These are phyloP conservation scores for Psammodynastes pulverulentus DNA, from an alignment of 2,113 vertebrate genomes.

Conservation along the genomic window DNA sequence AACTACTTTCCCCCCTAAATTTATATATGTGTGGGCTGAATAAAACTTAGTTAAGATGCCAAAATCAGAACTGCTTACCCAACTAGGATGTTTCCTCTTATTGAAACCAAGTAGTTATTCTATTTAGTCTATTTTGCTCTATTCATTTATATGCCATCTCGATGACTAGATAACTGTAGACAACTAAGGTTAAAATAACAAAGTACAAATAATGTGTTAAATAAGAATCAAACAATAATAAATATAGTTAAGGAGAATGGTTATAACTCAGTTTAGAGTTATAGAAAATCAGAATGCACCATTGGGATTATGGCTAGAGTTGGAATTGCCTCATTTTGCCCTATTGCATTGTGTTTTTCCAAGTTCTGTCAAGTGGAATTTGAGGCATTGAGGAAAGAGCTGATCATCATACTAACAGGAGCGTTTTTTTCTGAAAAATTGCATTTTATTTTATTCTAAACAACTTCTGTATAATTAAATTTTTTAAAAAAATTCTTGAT, in stretches of 20 bases:
- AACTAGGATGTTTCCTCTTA: background rate
- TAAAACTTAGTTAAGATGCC: background rate
- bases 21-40: background rate
- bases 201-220: background rate
- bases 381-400: background rate
- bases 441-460: background rate
- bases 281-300: background rate
- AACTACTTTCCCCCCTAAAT: background rate
- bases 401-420: background rate
- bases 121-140: background rate
- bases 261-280: background rate
- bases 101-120: background rate
- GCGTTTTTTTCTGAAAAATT: background rate
- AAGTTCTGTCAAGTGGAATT: background rate
- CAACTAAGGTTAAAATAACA: background rate
- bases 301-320: background rate
- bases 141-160: background rate
- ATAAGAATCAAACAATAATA: background rate
- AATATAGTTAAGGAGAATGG: background rate
- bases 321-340: background rate
- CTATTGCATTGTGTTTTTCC: background rate
- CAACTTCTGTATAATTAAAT: background rate
- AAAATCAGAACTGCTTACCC: background rate
- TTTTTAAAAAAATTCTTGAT: background rate
- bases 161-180: background rate